Percentiles rank a stretch among this genome's conserved stretches.
phyloP scores from a whole-genome alignment of 2,888 invertebrate genomes.

The Tachystola acroxantha region DNA sequence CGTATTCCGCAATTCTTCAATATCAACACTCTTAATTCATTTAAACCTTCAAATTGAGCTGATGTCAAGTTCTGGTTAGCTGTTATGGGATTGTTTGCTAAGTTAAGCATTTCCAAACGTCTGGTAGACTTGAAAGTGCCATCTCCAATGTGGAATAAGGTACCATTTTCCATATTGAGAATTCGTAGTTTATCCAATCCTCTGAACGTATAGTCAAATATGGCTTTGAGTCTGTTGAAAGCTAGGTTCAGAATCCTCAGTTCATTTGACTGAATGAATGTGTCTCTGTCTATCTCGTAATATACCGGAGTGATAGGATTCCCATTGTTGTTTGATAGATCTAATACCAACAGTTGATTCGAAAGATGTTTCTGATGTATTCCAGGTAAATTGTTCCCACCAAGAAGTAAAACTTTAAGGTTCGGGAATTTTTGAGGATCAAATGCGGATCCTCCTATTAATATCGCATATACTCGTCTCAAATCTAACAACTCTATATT shows the following conservation, averaged over 20 bases:
- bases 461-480: slow-evolving; percentile 64
- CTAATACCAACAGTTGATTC: slow-evolving; percentile 64
- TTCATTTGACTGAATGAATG: slow-evolving; percentile 65
- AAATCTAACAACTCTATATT: slow-evolving; percentile 76
- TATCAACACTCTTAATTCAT: slow-evolving; percentile 62
- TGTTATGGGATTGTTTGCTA: slow-evolving; percentile 74
- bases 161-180: slow-evolving; percentile 73
- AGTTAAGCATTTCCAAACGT: slow-evolving; percentile 65
- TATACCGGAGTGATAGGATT: slow-evolving; percentile 55
- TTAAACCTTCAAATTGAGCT: slow-evolving; percentile 65
- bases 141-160: slow-evolving; percentile 65
- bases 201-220: slow-evolving; percentile 68
- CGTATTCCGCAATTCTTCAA: slow-evolving; percentile 72
- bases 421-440: slow-evolving; percentile 63
- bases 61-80: slow-evolving; percentile 54
- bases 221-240: slow-evolving; percentile 70
- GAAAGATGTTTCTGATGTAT: slow-evolving; percentile 70
- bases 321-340: slow-evolving; percentile 72
- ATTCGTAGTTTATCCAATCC: slow-evolving; percentile 67
- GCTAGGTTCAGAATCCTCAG: slow-evolving; percentile 70
- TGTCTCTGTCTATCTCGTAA: slow-evolving; percentile 68
- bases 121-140: slow-evolving; percentile 62
- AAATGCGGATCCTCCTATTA: slow-evolving; percentile 68
- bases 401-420: slow-evolving; percentile 66
- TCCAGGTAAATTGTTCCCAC: slow-evolving; percentile 72